Evolutionary conservation across 2,113 vertebrate species (phyloP), one percentile per base, ranked within the genome.

Genomic region (Puffinus mauretanicus): DNA sequence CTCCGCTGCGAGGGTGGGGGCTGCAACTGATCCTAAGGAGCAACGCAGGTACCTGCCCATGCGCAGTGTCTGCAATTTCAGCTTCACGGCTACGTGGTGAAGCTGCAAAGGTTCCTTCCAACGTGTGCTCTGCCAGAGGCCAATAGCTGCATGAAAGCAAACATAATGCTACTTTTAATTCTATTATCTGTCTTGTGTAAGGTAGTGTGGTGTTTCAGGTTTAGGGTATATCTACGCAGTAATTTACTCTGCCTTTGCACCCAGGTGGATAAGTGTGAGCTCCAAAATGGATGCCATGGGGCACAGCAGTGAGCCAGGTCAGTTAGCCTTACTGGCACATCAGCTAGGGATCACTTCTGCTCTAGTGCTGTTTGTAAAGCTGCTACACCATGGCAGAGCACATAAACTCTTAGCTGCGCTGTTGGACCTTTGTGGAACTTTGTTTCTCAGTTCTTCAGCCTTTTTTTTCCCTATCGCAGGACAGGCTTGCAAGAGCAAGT

Each of bases 11-110:
- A 49, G 7, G 21, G 25, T 16, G 44, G 49, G 49, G 46, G 46
- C n/a, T 80, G 51, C 13, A 51, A 3, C 7, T 10, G 11, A n/a
- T 30, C 21, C 44, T 49, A 27, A 49, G 42, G 30, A 65, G 30
- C 76, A 62, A 17, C 3, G 3, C 27, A 7, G 17, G 36, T 19
- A 3, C 24, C 20, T 80, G 47, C 10, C 26, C 3, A 0, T 6
- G 21, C 1, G 1, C 40, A 54, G 16, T 3, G 6, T 20, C 71
- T 83, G 51, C 36, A 27, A 22, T 38, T 61, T 25, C 62, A 87
- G 11, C 30, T 61, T 58, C 77, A 66, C 34, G 22, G 60, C 10
- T 47, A 2, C 13, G 3, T 26, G n/a, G 47, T 8, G 54, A 66
- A 60, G 47, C 66, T 69, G 36, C 47, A 38, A 38, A 79, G 1